Conservation (phyloP, 2,113 vertebrate genomes). For the Cebidichthys violaceus region DNA sequence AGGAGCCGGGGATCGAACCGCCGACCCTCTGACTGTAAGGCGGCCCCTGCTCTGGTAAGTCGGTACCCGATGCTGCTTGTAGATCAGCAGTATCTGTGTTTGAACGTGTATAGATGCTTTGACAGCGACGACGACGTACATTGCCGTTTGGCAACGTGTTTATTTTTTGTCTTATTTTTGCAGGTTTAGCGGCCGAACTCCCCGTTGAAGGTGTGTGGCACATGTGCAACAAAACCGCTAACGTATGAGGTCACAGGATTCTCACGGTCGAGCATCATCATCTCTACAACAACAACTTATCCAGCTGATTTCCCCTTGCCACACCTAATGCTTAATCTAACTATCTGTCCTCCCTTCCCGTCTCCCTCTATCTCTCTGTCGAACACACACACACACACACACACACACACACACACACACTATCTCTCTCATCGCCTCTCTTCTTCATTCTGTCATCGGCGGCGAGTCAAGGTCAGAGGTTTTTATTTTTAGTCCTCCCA, state of each 20-base stretch:
- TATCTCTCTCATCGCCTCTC: conserved; percentile 47
- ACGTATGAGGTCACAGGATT: neutral
- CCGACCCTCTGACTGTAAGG: too few relatives aligned
- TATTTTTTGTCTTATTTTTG: neutral
- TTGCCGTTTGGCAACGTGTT: neutral
- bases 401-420: conserved; percentile 5
- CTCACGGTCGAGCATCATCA: neutral
- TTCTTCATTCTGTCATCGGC: conserved; percentile 44
- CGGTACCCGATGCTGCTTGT: too few relatives aligned
- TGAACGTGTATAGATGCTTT: neutral
- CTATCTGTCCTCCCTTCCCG: conserved; percentile 12
- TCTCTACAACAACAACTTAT: neutral
- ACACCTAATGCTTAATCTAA: neutral
- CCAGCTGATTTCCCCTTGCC: conserved; percentile 16
- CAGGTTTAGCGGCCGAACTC: neutral
- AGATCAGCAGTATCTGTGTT: conserved; percentile 23
- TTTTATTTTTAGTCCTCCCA: conserved; percentile 71
- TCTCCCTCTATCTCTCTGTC: conserved; percentile 25
- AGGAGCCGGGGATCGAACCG: too few relatives aligned
- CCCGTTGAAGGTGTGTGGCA: neutral
- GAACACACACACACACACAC: conserved; percentile 4
- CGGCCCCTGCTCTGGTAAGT: too few relatives aligned
- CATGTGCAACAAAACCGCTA: neutral
- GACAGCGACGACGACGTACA: too few relatives aligned
- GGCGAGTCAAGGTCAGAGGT: conserved; percentile 67